phyloP scores from a whole-genome alignment of 2,888 invertebrate species.

The Anthophora plumipes region DNA sequence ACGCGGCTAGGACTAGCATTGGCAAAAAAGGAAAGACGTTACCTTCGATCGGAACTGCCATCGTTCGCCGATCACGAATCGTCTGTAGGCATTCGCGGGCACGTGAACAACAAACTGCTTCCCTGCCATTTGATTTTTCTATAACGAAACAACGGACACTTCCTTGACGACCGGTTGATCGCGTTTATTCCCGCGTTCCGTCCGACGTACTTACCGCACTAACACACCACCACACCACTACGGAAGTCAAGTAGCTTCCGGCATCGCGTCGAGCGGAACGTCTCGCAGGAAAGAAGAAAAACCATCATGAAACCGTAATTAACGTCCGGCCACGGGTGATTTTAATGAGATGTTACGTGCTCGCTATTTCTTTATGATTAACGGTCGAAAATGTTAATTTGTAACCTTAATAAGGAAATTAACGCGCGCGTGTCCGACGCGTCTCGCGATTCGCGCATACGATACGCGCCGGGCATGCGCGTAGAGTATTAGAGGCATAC shows the following conservation, averaged over 20 bases:
- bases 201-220: conserved; percentile 46
- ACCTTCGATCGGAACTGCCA: conserved; percentile 3
- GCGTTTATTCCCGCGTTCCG: conserved; percentile 54
- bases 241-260: conserved; percentile 68
- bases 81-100: neutral
- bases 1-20: neutral
- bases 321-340: conserved; percentile 56
- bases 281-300: conserved; percentile 39
- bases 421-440: conserved; percentile 22
- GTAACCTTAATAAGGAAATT: conserved; percentile 52
- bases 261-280: conserved; percentile 69
- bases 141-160: conserved; percentile 39
- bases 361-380: conserved; percentile 56
- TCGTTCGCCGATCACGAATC: conserved; percentile 11
- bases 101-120: conserved; percentile 1
- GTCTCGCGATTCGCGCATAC: conserved; percentile 1
- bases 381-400: conserved; percentile 53
- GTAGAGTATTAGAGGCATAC: neutral
- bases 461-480: conserved; percentile 18
- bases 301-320: conserved; percentile 66
- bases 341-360: conserved; percentile 68
- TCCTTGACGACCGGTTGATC: conserved; percentile 46
- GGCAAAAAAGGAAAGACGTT: conserved; percentile 6
- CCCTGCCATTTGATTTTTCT: neutral
- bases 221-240: conserved; percentile 31